Conservation (phyloP, 2,888 invertebrate genomes). For the Petrolisthes manimaculis region DNA sequence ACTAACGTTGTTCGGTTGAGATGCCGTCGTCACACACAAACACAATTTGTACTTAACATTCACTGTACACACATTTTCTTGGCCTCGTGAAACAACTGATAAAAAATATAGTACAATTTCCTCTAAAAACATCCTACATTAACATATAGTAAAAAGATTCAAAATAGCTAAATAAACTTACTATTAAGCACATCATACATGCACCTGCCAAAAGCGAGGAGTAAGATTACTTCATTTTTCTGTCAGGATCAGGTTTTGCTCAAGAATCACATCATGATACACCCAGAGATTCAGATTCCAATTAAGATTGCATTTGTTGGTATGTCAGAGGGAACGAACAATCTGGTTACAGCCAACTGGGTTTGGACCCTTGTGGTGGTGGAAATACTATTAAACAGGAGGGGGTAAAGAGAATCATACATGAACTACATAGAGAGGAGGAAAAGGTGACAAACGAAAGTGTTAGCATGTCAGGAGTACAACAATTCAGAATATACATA, state of each 20-base stretch:
- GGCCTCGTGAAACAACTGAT: constrained; percentile 7
- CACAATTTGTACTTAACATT: constrained; percentile 27
- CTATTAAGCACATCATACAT: neutral
- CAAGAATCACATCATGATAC: too few species aligned
- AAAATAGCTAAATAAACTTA: neutral
- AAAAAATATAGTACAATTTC: constrained; percentile 22
- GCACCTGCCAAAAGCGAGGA: constrained; percentile 10
- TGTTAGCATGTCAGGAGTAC: too few species aligned
- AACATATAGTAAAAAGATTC: neutral
- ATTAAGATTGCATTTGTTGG: too few species aligned
- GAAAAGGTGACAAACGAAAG: too few species aligned
- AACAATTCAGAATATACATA: too few species aligned
- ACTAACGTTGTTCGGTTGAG: too few species aligned
- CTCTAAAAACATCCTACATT: neutral
- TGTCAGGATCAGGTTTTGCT: too few species aligned
- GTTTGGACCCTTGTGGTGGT: neutral
- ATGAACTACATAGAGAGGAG: too few species aligned
- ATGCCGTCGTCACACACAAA: constrained; percentile 1
- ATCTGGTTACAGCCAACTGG: neutral
- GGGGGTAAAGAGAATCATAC: too few species aligned
- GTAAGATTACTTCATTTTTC: neutral
- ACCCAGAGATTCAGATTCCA: too few species aligned
- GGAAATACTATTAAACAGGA: too few species aligned
- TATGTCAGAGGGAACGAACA: too few species aligned
- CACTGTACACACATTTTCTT: constrained; percentile 21